Base-by-base conservation (phyloP, 2,888 invertebrate species). In the Seira ritae region DNA sequence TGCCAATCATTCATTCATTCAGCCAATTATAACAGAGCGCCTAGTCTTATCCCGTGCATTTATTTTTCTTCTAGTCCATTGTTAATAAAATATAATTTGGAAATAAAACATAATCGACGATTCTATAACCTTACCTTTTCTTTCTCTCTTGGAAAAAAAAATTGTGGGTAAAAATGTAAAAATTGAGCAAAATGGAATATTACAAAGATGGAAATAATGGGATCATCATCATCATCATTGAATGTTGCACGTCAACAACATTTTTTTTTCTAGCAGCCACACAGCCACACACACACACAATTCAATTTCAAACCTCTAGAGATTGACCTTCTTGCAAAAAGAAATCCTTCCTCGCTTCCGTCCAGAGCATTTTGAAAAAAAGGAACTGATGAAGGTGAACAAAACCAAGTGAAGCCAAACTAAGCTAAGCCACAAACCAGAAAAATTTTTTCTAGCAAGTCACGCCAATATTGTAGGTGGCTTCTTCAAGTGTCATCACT, bases 241-340 rank as follows among this genome's bases (percentile, higher is more conserved):
- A 55, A 55, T 55, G 3, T 15, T 55, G 55, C 55, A 55, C 55
- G 55, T 55, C 55, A 55, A 55, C 55, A 55, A 31, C 55, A 8
- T 17, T 3, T 8, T 3, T 8, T 1, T 55, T 55, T 55, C 55
- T 17, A 55, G 55, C 17, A 42, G 42, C 42, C 42, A 42, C 55
- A 55, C n/a, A 55, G 31, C n/a, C n/a, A n/a, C n/a, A n/a, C n/a
- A n/a, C n/a, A n/a, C n/a, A n/a, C n/a, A n/a, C n/a, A 42, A 42
- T 42, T 42, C 42, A 42, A 42, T 8, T 42, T 6, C 6, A 42
- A 8, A n/a, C n/a, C n/a, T n/a, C n/a, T n/a, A n/a, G 31, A 31
- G 55, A 55, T 31, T 55, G 55, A 55, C 55, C 55, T 55, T 55
- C 55, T n/a, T 55, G 55, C n/a, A 55, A 31, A 42, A 55, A 55